Evolutionary conservation across 1,140 invertebrate genomes (phyloP), one percentile per base, ranked within the genome.

Genomic region (Aphaenogaster floridana): DNA sequence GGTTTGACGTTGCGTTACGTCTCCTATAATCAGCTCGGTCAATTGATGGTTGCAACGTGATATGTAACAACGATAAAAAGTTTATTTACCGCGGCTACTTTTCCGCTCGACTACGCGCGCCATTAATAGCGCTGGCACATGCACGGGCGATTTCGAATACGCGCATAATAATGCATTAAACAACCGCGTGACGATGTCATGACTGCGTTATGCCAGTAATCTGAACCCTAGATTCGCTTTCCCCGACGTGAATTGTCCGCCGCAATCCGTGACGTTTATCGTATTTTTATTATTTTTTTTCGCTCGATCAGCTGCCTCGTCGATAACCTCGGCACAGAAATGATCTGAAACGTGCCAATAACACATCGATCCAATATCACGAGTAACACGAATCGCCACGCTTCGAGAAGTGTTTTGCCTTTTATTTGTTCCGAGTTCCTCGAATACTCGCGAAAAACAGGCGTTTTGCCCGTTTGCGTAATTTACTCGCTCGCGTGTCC

Each of bases 71-170:
- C 54, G 80, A 83, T 74, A 83, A 83, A 61, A 72, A 74, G 17
- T 74, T 83, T 72, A 83, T 83, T 57, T 54, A 21, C 28, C 79
- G 15, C 42, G 54, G 17, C 69, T 84, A 84, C 45, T 76, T 84
- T 84, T 84, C 80, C 69, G 80, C 80, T 84, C 69, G 80, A 84
- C 69, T 84, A 84, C 80, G 54, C 28, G 69, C 42, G 28, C 54
- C 42, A 83, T 74, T 74, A 83, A 61, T 80, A 85, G 61, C 42
- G 52, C 45, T 66, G 64, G 52, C 63, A 34, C 85, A 81, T 80
- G 74, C 76, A 69, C 64, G 48, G 36, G 48, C 77, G 68, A 50
- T 63, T 76, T 84, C 54, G 45, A 83, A 54, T 83, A 83, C 80
- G 54, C n/a, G n/a, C 34, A 50, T 61, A 76, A 84, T 74, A 71